Base-by-base conservation (phyloP, 2,888 invertebrate genomes). In the Eupeodes luniger region DNA sequence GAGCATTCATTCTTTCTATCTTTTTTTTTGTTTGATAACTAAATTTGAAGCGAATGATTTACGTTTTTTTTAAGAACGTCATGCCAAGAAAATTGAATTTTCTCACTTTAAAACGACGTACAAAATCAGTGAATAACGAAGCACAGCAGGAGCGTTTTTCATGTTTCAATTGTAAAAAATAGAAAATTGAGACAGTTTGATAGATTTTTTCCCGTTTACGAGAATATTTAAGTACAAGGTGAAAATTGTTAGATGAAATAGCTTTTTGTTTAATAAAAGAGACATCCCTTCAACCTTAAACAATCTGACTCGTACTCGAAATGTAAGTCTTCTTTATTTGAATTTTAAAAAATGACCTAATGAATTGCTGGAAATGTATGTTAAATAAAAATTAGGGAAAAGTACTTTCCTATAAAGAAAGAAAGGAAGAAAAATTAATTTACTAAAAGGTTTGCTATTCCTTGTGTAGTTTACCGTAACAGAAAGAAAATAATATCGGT, bases 1-100 rank as follows among this genome's bases (percentile, higher is more conserved):
- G 44, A 53, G 34, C 47, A 36, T 74, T 51, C 51, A 40, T 62
- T 47, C 16, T 55, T 6, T 27, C 3, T 27, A 5, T 57, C 16
- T 10, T 57, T 51, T 53, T 53, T 6, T 53, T 36, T 51, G 4
- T 70, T 40, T 55, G 12, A 44, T n/a, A 16, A 59, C 5, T n/a
- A 36, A 53, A 79, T 74, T 36, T 16, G 19, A 67, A 74, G 69
- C 11, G 44, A 82, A 67, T 53, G 67, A 66, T 74, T 74, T 61
- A 51, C 27, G 27, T 27, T 27, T 27, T 49, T 44, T 40, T 55
- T 53, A 49, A 34, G 53, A 16, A 51, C 66, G 49, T 61, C 36
- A 49, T 47, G 40, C n/a, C n/a, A 40, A 44, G 70, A 19, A 34
- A 72, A 77, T 64, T 77, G 34, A 9, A 76, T 34, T 51, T 81